These are phyloP conservation scores for Bombus sibiricus DNA, from an alignment of 1,140 invertebrate species.

Conservation along the genomic window DNA sequence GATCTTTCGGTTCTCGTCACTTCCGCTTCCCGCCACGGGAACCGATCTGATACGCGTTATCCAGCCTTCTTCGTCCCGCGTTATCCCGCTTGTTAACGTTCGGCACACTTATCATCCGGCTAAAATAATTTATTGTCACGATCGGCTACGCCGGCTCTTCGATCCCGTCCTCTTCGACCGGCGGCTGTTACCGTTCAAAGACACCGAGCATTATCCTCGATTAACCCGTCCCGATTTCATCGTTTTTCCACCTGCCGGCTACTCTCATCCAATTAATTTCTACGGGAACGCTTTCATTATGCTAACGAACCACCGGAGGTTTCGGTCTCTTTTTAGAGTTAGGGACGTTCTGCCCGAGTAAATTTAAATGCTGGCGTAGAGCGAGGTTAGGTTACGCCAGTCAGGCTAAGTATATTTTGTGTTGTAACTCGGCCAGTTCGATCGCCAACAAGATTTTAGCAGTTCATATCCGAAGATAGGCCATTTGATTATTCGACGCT, in stretches of 20 bases:
- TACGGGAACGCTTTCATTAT: neutral
- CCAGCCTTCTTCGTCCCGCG: neutral
- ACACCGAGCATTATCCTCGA: conserved; percentile 21
- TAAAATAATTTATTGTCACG: conserved; percentile 32
- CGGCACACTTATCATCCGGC: conserved; percentile 3
- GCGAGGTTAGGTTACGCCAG: too few species aligned
- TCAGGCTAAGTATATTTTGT: too few species aligned
- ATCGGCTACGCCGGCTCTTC: neutral
- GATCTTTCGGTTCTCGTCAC: neutral
- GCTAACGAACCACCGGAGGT: neutral
- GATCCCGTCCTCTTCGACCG: neutral
- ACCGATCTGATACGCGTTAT: conserved; percentile 39
- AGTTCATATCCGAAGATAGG: too few species aligned
- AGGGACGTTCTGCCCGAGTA: too few species aligned
- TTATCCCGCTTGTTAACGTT: conserved; percentile 9
- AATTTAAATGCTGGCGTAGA: too few species aligned
- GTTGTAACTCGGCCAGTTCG: too few species aligned
- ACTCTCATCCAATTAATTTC: conserved; percentile 28
- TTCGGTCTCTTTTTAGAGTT: neutral
- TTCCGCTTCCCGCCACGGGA: conserved; percentile 26
- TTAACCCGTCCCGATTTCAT: conserved; percentile 11
- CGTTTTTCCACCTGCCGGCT: conserved; percentile 18
- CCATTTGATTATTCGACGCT: too few species aligned
- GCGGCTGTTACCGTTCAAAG: conserved; percentile 1
- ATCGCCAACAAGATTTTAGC: too few species aligned